Conservation (phyloP, 2,113 vertebrate genomes). For the Equus przewalskii region DNA sequence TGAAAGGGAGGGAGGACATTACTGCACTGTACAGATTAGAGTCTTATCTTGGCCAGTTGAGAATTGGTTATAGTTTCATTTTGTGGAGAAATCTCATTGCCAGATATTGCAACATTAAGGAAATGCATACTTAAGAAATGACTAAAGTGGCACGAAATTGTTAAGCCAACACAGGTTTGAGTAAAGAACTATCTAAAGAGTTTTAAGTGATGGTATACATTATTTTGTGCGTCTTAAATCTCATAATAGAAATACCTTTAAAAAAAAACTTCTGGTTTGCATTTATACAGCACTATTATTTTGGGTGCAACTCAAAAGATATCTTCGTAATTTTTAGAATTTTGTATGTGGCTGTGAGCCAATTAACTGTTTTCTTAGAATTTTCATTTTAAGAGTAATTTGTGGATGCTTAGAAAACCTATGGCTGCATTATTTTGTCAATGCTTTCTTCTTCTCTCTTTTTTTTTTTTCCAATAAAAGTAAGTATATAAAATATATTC, state of each 20-base stretch:
- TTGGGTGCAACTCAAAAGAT: not conserved
- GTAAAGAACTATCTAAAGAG: conserved; percentile 7
- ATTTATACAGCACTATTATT: not conserved
- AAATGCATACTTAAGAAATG: conserved; percentile 50
- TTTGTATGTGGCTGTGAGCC: not conserved
- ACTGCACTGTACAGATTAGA: conserved; percentile 74
- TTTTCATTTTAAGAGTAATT: conserved; percentile 53
- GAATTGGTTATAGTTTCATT: conserved; percentile 56
- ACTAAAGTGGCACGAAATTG: conserved; percentile 15
- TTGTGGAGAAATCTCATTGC: conserved; percentile 52
- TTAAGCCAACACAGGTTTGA: not conserved
- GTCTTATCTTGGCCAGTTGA: conserved; percentile 53
- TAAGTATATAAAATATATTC: not conserved
- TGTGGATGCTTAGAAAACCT: not conserved
- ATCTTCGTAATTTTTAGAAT: not conserved
- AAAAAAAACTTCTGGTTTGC: not conserved
- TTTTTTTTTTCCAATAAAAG: not conserved
- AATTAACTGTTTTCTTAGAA: not conserved
- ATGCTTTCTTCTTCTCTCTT: not conserved
- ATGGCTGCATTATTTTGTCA: conserved; percentile 8
- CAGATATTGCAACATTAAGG: conserved; percentile 50
- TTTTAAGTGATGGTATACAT: not conserved
- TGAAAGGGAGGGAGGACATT: not conserved
- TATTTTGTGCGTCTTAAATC: not conserved
- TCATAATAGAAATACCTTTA: not conserved